Percentiles rank a stretch among this genome's conserved stretches.
These are phyloP conservation scores for Lordiphosa clarofinis DNA, from an alignment of 1,140 invertebrate species.

Conservation along the genomic window DNA sequence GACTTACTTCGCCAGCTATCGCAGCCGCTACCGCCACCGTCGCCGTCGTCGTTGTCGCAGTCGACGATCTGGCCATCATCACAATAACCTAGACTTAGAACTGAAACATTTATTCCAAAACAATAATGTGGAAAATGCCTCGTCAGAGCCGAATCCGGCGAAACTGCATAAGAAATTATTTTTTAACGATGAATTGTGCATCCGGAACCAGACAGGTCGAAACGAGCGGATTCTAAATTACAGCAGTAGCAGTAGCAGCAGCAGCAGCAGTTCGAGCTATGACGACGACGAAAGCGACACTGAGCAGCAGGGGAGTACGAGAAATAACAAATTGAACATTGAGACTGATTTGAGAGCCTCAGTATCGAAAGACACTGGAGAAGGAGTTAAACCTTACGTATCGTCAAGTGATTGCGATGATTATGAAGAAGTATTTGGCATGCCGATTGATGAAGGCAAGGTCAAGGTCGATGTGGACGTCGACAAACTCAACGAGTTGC, in stretches of 20 bases:
- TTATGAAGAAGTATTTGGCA: conserved; percentile 5
- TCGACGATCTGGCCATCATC: conserved; percentile 3
- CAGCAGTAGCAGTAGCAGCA: conserved; percentile 58
- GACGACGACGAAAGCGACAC: conserved; percentile 41
- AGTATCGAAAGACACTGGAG: conserved; percentile 6
- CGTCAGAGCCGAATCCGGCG: neutral
- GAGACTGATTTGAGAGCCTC: conserved; percentile 36
- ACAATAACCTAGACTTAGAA: conserved; percentile 33
- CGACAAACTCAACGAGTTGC: conserved; percentile 22
- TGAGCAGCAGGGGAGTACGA: conserved; percentile 11
- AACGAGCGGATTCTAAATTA: conserved; percentile 49
- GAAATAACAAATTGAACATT: conserved; percentile 23
- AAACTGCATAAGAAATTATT: conserved; percentile 59
- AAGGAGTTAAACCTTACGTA: conserved; percentile 14
- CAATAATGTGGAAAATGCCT: neutral
- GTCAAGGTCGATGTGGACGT: conserved; percentile 2
- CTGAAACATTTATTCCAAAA: conserved; percentile 44
- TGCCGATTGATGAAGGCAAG: conserved; percentile 1
- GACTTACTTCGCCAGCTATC: conserved; percentile 9
- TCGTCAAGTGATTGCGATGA: conserved; percentile 26
- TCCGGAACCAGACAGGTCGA: conserved; percentile 13
- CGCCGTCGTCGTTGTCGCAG: conserved; percentile 13
- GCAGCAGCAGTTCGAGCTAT: conserved; percentile 57
- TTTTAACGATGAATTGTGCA: conserved; percentile 51
- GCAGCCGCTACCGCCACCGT: conserved; percentile 1